Evolutionary conservation across 2,888 invertebrate species (phyloP), one percentile per base, ranked within the genome.

Genomic region (Ommatoiulus sabulosus): DNA sequence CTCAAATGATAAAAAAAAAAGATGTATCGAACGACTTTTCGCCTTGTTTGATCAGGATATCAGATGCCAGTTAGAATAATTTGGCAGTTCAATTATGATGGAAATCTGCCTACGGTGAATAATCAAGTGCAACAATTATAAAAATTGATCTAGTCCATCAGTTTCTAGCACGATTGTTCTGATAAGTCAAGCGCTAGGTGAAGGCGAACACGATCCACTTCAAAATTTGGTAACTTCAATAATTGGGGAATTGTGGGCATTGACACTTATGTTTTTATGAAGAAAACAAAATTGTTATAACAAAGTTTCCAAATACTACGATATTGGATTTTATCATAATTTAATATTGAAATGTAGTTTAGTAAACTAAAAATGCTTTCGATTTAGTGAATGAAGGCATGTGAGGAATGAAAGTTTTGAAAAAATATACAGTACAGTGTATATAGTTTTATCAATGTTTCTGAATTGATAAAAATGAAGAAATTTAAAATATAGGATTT

Each of bases 41-140:
- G 35, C 80, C 80, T 80, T 80, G 12, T 80, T 80, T 24, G 35
- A 80, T 80, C 80, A 80, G 80, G 80, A 80, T 80, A 80, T 80
- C 80, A 80, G 35, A 35, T 35, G 80, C 80, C 24, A 80, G 24
- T 80, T 35, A 35, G 24, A 20, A 80, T 80, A 80, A 80, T 80
- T 80, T 80, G 80, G 35, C 80, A 80, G 80, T 80, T 80, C 24
- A 80, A 80, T 80, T 80, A 80, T n/a, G 80, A 80, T 24, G 35
- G 80, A 20, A 7, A 80, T 80, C 35, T 80, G 80, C 80, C 80
- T 80, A 35, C 35, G 35, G 80, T 35, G 80, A 80, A 80, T 80
- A 24, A 72, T 35, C 80, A 35, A 80, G 35, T 80, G 80, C 24
- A 80, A 24, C 80, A 80, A 80, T 80, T 35, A 52, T 7, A 52